These are phyloP conservation scores for Acipenser ruthenus DNA, from an alignment of 2,797 vertebrate genomes.

Conservation along the genomic window DNA sequence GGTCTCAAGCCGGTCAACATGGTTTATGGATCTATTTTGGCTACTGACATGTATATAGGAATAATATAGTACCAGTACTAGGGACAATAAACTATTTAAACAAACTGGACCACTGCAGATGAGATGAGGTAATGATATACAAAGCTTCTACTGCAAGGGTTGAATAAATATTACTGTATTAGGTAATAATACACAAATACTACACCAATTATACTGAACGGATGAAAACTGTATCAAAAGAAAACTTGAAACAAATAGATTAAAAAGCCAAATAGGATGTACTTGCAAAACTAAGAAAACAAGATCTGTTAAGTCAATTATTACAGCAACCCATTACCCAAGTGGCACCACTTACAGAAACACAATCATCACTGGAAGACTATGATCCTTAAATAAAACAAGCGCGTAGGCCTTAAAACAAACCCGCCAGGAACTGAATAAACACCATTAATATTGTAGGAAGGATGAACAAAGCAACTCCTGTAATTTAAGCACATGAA, in stretches of 20 bases:
- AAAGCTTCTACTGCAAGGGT: no score
- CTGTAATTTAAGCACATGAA: conserved; percentile 8
- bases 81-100: no score
- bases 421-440: conserved; percentile 1
- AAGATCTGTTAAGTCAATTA: background rate
- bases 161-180: no score
- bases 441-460: conserved; percentile 6
- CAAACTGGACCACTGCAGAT: no score
- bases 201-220: no score
- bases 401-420: background rate
- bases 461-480: conserved; percentile 4
- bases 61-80: no score
- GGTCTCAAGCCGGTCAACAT: no score
- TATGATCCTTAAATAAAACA: conserved; percentile 7
- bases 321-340: background rate
- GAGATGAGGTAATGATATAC: no score
- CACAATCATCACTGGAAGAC: background rate
- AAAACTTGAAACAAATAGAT: conserved; percentile 9
- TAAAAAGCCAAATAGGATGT: conserved; percentile 35
- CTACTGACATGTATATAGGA: no score
- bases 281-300: background rate
- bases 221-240: conserved; percentile 10
- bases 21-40: no score
- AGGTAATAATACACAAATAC: no score
- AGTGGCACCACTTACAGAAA: background rate